Percentiles rank a stretch among this genome's conserved stretches.
Evolutionary conservation across 2,797 vertebrate species (phyloP).

Genomic region (Cryptoprocta ferox): DNA sequence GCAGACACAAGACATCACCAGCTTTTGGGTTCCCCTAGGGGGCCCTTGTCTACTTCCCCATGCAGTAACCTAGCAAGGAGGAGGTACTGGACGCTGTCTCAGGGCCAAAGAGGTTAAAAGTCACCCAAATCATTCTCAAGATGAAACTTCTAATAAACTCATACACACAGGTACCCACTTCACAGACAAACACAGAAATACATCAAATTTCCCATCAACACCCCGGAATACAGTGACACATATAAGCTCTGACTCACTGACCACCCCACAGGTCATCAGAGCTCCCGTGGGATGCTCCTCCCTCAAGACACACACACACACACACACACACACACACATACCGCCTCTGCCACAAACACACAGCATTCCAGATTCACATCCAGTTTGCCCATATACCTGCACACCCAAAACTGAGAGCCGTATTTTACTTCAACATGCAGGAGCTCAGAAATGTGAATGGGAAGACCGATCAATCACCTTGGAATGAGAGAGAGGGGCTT

Average conservation of each 20-base stretch:
- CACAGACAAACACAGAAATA: slow-evolving; percentile 23
- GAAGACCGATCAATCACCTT: background rate
- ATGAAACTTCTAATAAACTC: background rate
- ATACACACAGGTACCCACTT: background rate
- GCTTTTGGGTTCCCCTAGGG: background rate
- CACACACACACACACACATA: background rate
- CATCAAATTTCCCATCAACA: background rate
- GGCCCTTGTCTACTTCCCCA: background rate
- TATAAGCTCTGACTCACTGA: slow-evolving; percentile 34
- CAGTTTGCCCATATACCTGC: background rate
- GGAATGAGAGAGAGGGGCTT: background rate
- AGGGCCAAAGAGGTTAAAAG: slow-evolving; percentile 4
- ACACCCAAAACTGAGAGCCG: background rate
- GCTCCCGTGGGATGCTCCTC: background rate
- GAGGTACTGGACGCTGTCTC: background rate
- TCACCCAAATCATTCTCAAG: background rate
- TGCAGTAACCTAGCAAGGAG: background rate
- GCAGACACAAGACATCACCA: background rate
- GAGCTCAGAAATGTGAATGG: background rate
- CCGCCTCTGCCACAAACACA: background rate
- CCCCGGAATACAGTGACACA: background rate
- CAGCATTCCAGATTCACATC: background rate
- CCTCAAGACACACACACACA: background rate
- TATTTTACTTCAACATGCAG: background rate
- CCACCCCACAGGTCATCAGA: slow-evolving; percentile 13